phyloP scores from a whole-genome alignment of 1,140 invertebrate genomes.

The Pristionchus pacificus region DNA sequence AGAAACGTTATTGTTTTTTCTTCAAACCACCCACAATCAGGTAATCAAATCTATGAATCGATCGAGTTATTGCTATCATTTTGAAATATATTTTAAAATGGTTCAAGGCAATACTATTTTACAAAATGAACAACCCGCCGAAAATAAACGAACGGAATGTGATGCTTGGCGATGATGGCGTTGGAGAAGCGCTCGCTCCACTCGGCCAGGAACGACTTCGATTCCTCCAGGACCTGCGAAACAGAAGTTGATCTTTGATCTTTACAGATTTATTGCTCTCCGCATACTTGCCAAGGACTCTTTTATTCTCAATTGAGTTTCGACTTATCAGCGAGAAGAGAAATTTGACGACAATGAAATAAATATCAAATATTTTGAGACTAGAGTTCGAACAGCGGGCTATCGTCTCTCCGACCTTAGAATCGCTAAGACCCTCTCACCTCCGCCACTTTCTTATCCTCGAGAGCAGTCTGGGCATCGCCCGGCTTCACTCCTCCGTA shows the following conservation, averaged over 20 bases:
- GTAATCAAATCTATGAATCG: too few species aligned
- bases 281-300: neutral
- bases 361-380: constrained; percentile 1
- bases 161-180: neutral
- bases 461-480: constrained; percentile 1
- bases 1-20: too few species aligned
- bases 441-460: neutral
- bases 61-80: too few species aligned
- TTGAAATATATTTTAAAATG: too few species aligned
- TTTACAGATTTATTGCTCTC: constrained; percentile 3
- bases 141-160: neutral
- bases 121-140: too few species aligned
- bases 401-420: neutral
- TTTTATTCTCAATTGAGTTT: neutral
- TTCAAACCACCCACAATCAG: too few species aligned
- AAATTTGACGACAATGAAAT: constrained; percentile 8
- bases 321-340: constrained; percentile 4
- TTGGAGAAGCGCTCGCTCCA: constrained; percentile 22
- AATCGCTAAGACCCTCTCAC: too few species aligned
- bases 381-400: constrained; percentile 4
- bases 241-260: constrained; percentile 8
- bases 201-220: constrained; percentile 24
- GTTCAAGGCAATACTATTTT: too few species aligned
- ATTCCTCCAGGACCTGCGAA: constrained; percentile 12
- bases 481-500: constrained; percentile 6